Percentiles rank a stretch among this genome's conserved stretches.
Conservation (phyloP, 2,888 invertebrate genomes). For the Cyaniris semiargus region DNA sequence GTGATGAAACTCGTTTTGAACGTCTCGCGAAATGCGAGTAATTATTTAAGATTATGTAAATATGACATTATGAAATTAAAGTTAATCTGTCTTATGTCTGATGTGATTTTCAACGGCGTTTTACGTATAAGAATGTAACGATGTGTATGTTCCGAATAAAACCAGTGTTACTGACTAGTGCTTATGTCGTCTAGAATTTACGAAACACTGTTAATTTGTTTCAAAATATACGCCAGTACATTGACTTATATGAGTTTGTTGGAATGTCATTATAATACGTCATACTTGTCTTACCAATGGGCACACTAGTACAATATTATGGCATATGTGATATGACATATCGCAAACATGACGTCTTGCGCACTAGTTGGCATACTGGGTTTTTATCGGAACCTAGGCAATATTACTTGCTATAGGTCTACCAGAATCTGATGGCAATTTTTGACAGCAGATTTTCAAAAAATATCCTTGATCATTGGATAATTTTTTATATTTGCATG, state of each 20-base stretch:
- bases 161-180: neutral
- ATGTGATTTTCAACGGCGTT: neutral
- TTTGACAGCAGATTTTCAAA: too few relatives aligned
- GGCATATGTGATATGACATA: too few relatives aligned
- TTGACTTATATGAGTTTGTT: too few relatives aligned
- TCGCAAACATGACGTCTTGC: too few relatives aligned
- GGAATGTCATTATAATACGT: too few relatives aligned
- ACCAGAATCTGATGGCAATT: too few relatives aligned
- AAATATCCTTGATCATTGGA: too few relatives aligned
- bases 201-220: neutral
- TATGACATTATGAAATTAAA: neutral
- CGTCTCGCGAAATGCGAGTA: neutral
- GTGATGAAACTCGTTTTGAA: constrained; percentile 11
- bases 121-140: neutral
- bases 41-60: constrained; percentile 13
- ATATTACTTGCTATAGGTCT: neutral
- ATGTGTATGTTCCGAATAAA: neutral
- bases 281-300: neutral
- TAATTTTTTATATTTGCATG: too few relatives aligned
- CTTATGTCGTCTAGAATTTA: neutral
- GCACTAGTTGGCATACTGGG: too few relatives aligned
- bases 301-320: neutral
- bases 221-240: too few relatives aligned
- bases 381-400: neutral
- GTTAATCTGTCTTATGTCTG: neutral